phyloP scores from a whole-genome alignment of 2,797 vertebrate genomes.

The Onychomys arenicola region DNA sequence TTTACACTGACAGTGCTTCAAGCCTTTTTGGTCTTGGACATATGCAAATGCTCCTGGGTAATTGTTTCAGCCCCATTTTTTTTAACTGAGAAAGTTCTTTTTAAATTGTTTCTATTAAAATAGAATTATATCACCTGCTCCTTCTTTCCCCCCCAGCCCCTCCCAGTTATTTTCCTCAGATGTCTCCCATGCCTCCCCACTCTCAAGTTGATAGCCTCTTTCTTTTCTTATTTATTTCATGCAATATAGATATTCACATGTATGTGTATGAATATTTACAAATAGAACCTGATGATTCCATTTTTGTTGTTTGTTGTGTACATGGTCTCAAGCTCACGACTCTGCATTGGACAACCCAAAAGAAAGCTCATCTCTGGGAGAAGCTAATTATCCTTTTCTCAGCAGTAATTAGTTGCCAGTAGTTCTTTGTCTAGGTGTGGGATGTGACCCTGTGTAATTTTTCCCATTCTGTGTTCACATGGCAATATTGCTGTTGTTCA shows the following conservation, averaged over 20 bases:
- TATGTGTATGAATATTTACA: neutral
- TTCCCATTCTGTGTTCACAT: neutral
- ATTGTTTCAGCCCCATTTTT: neutral
- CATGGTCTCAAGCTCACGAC: neutral
- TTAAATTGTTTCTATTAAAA: neutral
- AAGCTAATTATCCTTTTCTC: neutral
- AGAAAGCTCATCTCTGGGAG: neutral
- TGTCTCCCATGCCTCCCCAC: neutral
- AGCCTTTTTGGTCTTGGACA: constrained; percentile 46
- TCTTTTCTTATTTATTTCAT: neutral
- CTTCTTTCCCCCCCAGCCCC: neutral
- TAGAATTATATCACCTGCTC: neutral
- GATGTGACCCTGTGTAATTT: neutral
- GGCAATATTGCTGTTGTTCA: neutral
- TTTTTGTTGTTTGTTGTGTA: neutral
- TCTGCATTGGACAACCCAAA: neutral
- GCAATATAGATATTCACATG: neutral
- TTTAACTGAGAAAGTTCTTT: neutral
- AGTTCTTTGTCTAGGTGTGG: neutral
- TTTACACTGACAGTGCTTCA: neutral
- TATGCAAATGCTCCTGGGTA: constrained; percentile 27
- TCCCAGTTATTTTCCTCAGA: neutral
- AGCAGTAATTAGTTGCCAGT: neutral
- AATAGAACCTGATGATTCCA: neutral
- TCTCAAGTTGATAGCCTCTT: neutral